Evolutionary conservation across 2,888 invertebrate species (phyloP).

Genomic region (Cinara cedri): DNA sequence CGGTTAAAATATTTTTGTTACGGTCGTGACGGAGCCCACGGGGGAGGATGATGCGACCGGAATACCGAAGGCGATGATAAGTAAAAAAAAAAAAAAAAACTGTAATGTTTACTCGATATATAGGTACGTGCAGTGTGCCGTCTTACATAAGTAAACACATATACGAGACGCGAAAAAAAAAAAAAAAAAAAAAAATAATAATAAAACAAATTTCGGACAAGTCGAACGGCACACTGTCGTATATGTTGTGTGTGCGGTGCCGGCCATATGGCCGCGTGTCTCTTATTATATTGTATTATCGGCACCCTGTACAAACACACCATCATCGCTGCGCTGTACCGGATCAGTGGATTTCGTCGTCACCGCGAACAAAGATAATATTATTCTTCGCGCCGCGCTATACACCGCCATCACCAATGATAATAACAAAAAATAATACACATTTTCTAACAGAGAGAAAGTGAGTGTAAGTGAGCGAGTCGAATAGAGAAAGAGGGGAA

Average conservation of each 20-base stretch:
- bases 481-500: too few species aligned
- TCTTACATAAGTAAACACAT: not conserved
- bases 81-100: not conserved
- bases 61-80: slow-evolving; percentile 22
- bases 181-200: too few species aligned
- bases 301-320: not conserved
- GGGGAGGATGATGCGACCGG: not conserved
- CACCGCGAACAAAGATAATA: slow-evolving; percentile 9
- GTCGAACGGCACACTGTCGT: too few species aligned
- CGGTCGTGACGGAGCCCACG: not conserved
- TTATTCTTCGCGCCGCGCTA: not conserved
- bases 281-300: not conserved
- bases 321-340: not conserved
- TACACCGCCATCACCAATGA: not conserved
- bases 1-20: not conserved
- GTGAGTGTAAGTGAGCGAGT: too few species aligned
- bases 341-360: slow-evolving; percentile 5
- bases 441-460: too few species aligned
- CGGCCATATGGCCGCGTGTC: slow-evolving; percentile 23
- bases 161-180: not conserved
- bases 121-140: not conserved
- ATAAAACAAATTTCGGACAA: slow-evolving; percentile 4
- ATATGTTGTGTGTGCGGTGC: too few species aligned
- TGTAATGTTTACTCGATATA: slow-evolving; percentile 39
- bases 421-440: too few species aligned